Evolutionary conservation across 2,888 invertebrate genomes (phyloP).

Genomic region (Priocnemis perturbator): DNA sequence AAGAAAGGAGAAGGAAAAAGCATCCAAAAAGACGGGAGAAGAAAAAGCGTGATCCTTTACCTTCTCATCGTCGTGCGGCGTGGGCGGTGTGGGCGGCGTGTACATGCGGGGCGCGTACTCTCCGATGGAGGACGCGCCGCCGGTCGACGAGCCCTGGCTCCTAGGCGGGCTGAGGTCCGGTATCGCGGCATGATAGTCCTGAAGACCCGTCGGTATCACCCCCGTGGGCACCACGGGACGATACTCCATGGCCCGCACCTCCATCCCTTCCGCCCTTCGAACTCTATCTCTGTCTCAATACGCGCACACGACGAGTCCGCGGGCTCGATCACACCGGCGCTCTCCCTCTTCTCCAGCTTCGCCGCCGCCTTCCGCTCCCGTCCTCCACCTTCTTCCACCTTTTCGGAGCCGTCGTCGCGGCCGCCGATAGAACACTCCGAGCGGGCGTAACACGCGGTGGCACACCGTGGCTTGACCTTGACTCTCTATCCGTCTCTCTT

Average conservation of each 20-base stretch:
- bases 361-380: not conserved
- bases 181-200: conserved; percentile 74
- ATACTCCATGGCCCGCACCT: conserved; percentile 79
- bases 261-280: conserved; percentile 72
- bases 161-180: conserved; percentile 73
- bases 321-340: not conserved
- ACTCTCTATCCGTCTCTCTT: not conserved
- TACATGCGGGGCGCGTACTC: conserved; percentile 74
- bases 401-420: not conserved
- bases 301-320: conserved; percentile 11
- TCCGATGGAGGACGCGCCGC: conserved; percentile 73
- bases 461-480: not conserved
- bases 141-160: conserved; percentile 74
- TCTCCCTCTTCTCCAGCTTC: conserved; percentile 1
- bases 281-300: conserved; percentile 15
- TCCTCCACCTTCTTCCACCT: conserved; percentile 10
- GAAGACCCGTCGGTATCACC: conserved; percentile 69
- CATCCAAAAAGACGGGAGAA: not conserved
- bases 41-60: conserved; percentile 61
- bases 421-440: not conserved
- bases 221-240: conserved; percentile 76
- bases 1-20: no score
- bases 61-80: conserved; percentile 74
- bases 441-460: conserved; percentile 1
- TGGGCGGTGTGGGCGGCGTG: conserved; percentile 73